Evolutionary conservation across 2,888 invertebrate species (phyloP), one percentile per base, ranked within the genome.

Genomic region (Rhingia campestris): DNA sequence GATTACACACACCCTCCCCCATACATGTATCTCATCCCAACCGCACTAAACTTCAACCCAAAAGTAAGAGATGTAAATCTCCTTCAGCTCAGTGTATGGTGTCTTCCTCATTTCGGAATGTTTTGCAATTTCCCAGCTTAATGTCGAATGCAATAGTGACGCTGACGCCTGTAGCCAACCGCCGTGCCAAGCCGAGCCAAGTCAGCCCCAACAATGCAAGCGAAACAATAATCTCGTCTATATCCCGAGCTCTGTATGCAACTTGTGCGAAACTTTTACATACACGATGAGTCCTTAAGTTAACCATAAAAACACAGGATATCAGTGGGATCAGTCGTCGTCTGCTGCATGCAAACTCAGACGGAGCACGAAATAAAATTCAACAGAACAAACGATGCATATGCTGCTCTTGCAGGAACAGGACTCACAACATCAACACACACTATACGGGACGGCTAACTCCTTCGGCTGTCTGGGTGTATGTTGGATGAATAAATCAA

Each of bases 241-340:
- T 22, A 22, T 64, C 47, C 41, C n/a, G 66, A 59, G 47, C 53
- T 73, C 22, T 22, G 22, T n/a, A n/a, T 39, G 54, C 66, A 51
- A 67, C 53, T 84, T 74, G 69, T 61, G 49, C 64, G 63, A 70
- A 79, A 82, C 58, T 74, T 75, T 70, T 14, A 69, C 61, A 69
- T 69, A 64, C 82, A 79, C 74, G 74, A 74, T 63, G 84, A 79
- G 69, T 79, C 84, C 74, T 79, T 43, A 84, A 77, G 77, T 84
- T 79, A 79, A 59, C 69, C 74, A 77, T 79, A 74, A 84, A 84
- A 79, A 84, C 84, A 74, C 54, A 79, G 79, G 64, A 84, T 84
- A 79, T 84, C 84, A 77, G 84, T 64, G 39, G 67, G 79, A 84
- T 84, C 84, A 74, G 67, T 64, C 58, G 67, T 64, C 58, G 82